Evolutionary conservation across 2,113 vertebrate genomes (phyloP).

Genomic region (Prionailurus viverrinus): DNA sequence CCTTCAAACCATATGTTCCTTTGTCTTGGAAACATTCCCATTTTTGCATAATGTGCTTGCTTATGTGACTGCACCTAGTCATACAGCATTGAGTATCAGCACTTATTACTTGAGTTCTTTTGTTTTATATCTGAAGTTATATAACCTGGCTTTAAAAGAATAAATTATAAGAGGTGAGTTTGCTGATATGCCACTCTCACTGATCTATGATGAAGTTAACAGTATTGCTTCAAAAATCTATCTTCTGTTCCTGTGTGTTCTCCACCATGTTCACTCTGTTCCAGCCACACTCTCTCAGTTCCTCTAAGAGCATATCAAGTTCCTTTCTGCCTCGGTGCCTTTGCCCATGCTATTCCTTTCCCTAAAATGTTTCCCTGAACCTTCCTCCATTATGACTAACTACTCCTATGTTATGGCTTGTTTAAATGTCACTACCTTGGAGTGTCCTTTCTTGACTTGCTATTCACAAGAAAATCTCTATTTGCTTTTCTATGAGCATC

Average conservation of each 20-base stretch:
- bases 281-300: background rate
- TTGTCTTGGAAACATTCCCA: conserved; percentile 63
- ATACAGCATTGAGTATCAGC: background rate
- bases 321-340: conserved; percentile 48
- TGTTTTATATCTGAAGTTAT: conserved; percentile 61
- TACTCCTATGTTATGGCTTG: background rate
- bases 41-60: conserved; percentile 49
- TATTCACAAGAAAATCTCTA: conserved; percentile 34
- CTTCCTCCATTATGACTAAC: background rate
- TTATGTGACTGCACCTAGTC: conserved; percentile 27
- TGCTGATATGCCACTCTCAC: background rate
- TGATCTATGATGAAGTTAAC: background rate
- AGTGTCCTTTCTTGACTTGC: conserved; percentile 43
- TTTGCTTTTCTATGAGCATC: conserved; percentile 26
- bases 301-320: background rate
- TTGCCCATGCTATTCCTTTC: conserved; percentile 7
- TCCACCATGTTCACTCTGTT: background rate
- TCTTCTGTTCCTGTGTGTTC: background rate
- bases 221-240: background rate
- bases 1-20: conserved; percentile 66
- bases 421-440: conserved; percentile 40
- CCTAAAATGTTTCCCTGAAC: background rate
- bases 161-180: conserved; percentile 58
- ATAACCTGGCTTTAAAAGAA: conserved; percentile 44
- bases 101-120: conserved; percentile 60